Evolutionary conservation across 2,797 vertebrate genomes (phyloP).

Genomic region (Arctocebus calabarensis): DNA sequence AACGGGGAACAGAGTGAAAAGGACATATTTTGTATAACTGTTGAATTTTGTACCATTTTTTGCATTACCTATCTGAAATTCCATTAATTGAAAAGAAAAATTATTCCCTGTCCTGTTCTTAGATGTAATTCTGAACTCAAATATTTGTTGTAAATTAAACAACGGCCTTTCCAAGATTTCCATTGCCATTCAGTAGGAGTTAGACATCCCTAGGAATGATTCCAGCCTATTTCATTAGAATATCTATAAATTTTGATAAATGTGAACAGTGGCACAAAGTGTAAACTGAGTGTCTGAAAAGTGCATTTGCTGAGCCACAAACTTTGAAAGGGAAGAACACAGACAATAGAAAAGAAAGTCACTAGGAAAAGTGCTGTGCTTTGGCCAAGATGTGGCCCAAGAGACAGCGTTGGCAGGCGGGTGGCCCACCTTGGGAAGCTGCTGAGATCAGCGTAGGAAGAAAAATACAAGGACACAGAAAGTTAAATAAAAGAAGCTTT

Average conservation of each 20-base stretch:
- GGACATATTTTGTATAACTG: not conserved
- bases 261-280: not conserved
- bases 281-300: constrained; percentile 10
- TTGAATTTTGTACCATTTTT: not conserved
- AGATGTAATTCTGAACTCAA: not conserved
- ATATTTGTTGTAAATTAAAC: constrained; percentile 27
- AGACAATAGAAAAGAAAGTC: not conserved
- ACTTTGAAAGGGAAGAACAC: not conserved
- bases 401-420: not conserved
- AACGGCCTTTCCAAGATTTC: not conserved
- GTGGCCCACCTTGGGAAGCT: not conserved
- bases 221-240: not conserved
- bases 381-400: not conserved
- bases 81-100: not conserved
- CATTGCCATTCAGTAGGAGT: not conserved
- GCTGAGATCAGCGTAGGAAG: not conserved
- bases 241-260: not conserved
- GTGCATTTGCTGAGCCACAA: not conserved
- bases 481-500: not conserved
- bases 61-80: not conserved
- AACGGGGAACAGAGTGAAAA: not conserved
- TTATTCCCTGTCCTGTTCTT: not conserved
- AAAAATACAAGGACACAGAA: not conserved
- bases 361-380: not conserved
- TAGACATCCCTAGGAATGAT: not conserved